Percentiles rank a stretch among this genome's conserved stretches.
Conservation (phyloP, 2,113 vertebrate genomes). For the Globicephala melas region DNA sequence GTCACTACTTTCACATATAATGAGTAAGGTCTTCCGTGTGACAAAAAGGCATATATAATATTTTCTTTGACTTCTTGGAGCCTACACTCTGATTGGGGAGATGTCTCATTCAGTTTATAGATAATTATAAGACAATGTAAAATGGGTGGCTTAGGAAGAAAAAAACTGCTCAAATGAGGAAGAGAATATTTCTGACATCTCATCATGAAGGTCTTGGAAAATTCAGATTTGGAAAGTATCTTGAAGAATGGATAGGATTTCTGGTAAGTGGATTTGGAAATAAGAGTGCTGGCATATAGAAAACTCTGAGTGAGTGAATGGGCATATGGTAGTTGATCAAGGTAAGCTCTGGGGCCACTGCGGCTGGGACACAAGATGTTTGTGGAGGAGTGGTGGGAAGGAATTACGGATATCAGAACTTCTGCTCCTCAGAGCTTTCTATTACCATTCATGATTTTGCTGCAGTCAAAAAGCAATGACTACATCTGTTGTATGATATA, state of each 20-base stretch:
- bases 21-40: not conserved
- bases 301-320: not conserved
- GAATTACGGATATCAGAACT: not conserved
- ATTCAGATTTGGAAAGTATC: not conserved
- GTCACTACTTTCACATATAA: not conserved
- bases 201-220: not conserved
- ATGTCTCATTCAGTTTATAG: not conserved
- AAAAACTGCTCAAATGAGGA: not conserved
- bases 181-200: not conserved
- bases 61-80: not conserved
- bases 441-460: not conserved
- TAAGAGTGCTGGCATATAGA: not conserved
- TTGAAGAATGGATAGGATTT: not conserved
- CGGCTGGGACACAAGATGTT: not conserved
- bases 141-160: not conserved
- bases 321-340: not conserved
- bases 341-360: not conserved
- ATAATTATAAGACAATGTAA: not conserved
- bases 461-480: not conserved
- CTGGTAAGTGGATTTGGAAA: not conserved
- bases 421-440: not conserved
- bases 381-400: not conserved
- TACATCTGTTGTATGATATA: not conserved
- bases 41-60: not conserved
- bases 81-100: not conserved